Base-by-base conservation (phyloP, 2,797 vertebrate genomes). In the Hafferia zeledoni region DNA sequence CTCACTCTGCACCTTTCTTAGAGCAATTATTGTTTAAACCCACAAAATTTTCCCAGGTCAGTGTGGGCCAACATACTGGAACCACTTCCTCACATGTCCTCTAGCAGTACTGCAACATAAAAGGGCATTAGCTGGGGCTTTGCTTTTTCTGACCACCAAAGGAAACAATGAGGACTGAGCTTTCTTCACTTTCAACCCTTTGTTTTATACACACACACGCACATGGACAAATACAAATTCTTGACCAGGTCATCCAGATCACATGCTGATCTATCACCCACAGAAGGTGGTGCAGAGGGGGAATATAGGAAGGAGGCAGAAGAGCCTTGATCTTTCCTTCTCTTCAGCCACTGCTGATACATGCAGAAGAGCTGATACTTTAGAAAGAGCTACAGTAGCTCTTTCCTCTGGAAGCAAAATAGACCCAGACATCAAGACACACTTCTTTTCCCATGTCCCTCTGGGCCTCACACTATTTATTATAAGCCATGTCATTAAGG, bases 21-120 rank as follows among this genome's bases (percentile, higher is more conserved):
- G 15, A 44, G 16, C 5, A 27, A 19, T 28, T 39, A 23, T 10
- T 60, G 9, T n/a, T 64, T 55, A 84, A 91, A 87, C 5, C 2
- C 37, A 68, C 17, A 33, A 15, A 60, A 55, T 50, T 81, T 63
- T 59, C 47, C 27, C 47, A 81, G 24, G 7, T 64, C 19, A 37
- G 3, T 4, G 1, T 52, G 14, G 17, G 14, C 10, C 5, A 3
- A 1, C 11, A 11, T 43, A 41, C 13, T 49, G 22, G 17, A 79
- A 79, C 2, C 6, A 60, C 12, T 23, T 69, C 64, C 20, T 37
- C 31, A 10, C 12, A 13, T 1, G 2, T 30, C 41, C 33, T 76
- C n/a, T 43, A 63, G 52, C 43, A 65, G n/a, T 24, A 31, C 4
- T 6, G 13, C 33, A 70, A 41, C 6, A 74, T 13, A 13, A 37